A percentile compares a stretch with the other conserved stretches of the same genome.
Evolutionary conservation across 2,888 invertebrate genomes (phyloP).

Genomic region (Proisotoma minuta): DNA sequence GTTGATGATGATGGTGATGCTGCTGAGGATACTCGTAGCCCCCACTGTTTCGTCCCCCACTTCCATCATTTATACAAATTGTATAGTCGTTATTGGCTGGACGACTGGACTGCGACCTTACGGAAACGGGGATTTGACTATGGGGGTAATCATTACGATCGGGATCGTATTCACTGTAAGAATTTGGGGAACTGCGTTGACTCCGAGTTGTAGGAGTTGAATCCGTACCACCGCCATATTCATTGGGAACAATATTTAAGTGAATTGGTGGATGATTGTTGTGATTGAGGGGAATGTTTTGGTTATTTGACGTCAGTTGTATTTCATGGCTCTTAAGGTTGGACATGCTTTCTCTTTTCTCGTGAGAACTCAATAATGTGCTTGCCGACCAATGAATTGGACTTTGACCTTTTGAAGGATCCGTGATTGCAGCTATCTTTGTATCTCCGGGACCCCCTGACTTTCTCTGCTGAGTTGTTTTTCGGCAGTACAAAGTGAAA

Average conservation of each 20-base stretch:
- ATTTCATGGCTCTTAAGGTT: slow-evolving; percentile 32
- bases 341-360: slow-evolving; percentile 51
- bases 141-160: no score
- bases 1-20: slow-evolving; percentile 16
- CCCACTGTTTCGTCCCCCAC: slow-evolving; percentile 20
- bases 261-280: slow-evolving; percentile 34
- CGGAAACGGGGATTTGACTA: slow-evolving; percentile 46
- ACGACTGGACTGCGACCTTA: slow-evolving; percentile 32
- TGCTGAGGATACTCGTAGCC: slow-evolving; percentile 25
- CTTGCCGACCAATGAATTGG: slow-evolving; percentile 57
- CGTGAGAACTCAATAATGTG: slow-evolving; percentile 59
- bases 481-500: slow-evolving; percentile 41
- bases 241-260: slow-evolving; percentile 39
- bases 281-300: slow-evolving; percentile 29
- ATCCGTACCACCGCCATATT: slow-evolving; percentile 33
- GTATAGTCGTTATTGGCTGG: slow-evolving; percentile 31
- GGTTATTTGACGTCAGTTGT: slow-evolving; percentile 29
- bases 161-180: slow-evolving; percentile 46
- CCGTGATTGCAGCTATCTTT: slow-evolving; percentile 46
- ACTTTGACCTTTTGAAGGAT: slow-evolving; percentile 45
- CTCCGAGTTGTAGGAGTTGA: slow-evolving; percentile 41
- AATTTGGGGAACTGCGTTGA: slow-evolving; percentile 43
- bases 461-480: slow-evolving; percentile 37
- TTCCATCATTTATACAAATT: slow-evolving; percentile 32
- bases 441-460: slow-evolving; percentile 41